These are phyloP conservation scores for Nebria brevicollis DNA, from an alignment of 2,888 invertebrate species.

Conservation along the genomic window DNA sequence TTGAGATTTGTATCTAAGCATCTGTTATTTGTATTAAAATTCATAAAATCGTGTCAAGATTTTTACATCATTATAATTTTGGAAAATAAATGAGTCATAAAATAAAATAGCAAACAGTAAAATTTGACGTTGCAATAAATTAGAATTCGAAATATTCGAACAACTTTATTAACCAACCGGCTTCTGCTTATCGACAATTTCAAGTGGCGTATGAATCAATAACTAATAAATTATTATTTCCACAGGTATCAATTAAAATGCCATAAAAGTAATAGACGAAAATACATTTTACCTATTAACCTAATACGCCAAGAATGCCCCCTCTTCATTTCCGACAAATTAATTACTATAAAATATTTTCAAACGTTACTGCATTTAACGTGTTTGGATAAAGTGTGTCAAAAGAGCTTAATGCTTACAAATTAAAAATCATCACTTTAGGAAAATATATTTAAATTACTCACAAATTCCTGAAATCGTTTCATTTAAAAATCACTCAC, in stretches of 20 bases:
- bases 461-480: not conserved
- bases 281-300: not conserved
- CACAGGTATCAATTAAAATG: not conserved
- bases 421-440: not conserved
- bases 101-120: not conserved
- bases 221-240: not conserved
- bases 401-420: too few species aligned
- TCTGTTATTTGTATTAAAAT: not conserved
- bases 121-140: not conserved
- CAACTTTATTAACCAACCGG: not conserved
- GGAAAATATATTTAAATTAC: not conserved
- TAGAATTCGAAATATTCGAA: not conserved
- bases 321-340: not conserved
- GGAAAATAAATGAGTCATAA: not conserved
- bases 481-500: not conserved
- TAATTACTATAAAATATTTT: not conserved
- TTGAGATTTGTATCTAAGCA: too few species aligned
- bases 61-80: not conserved
- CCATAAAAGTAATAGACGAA: not conserved
- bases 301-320: not conserved
- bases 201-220: not conserved
- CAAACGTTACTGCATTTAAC: not conserved
- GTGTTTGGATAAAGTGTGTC: not conserved
- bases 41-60: not conserved
- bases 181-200: not conserved